A percentile compares a stretch with the other conserved stretches of the same genome.
Conservation (phyloP, 2,113 vertebrate genomes). For the mouse (Mus musculus) region GRCm39 chr3:29859001-29859500, state of each 20-base stretch:
- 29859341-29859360: background rate
- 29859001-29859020: background rate
- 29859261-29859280: background rate
- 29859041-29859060: background rate
- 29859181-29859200: background rate
- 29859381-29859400: accelerated
- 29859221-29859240: background rate
- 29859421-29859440: background rate
- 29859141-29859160: background rate
- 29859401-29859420: background rate
- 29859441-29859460: background rate
- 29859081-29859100: background rate
- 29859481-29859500: background rate
- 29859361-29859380: background rate
- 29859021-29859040: background rate
- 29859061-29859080: background rate
- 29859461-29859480: background rate
- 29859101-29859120: background rate
- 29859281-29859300: background rate
- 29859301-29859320: background rate
- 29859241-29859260: background rate
- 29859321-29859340: background rate
- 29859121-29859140: background rate
- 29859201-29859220: background rate
- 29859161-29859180: background rate